A percentile compares a stretch with the other conserved stretches of the same genome.
phyloP scores from a whole-genome alignment of 2,113 vertebrate genomes.

The Aspidoscelis tigris region DNA sequence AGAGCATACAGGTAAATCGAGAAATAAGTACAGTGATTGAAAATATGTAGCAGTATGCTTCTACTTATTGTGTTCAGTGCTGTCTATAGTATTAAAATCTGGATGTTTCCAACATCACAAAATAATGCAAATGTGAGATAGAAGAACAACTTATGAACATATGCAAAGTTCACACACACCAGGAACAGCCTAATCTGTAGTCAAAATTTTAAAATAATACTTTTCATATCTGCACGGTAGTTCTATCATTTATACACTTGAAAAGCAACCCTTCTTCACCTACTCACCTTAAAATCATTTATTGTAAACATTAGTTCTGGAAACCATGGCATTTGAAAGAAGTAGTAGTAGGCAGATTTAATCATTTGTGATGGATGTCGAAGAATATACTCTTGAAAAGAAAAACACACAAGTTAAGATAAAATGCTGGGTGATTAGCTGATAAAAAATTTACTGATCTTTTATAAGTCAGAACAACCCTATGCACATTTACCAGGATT shows the following conservation, averaged over 20 bases:
- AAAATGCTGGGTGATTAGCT: constrained; percentile 51
- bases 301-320: constrained; percentile 98
- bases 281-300: constrained; percentile 97
- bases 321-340: constrained; percentile 97
- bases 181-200: not conserved
- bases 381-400: constrained; percentile 93
- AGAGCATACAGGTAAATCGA: too few species aligned
- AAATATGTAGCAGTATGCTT: too few species aligned
- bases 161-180: not conserved
- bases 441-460: not conserved
- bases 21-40: too few species aligned
- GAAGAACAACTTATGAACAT: not conserved
- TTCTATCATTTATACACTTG: constrained; percentile 54
- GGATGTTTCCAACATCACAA: not conserved
- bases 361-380: constrained; percentile 93
- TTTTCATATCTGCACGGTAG: constrained; percentile 28
- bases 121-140: too few species aligned
- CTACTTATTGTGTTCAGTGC: too few species aligned
- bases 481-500: not conserved
- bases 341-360: constrained; percentile 96
- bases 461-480: not conserved
- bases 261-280: constrained; percentile 62
- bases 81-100: too few species aligned
- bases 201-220: not conserved
- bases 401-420: constrained; percentile 78